A percentile compares a stretch with the other conserved stretches of the same genome.
Evolutionary conservation across 2,888 invertebrate genomes (phyloP).

Genomic region (Andrena flavipes): DNA sequence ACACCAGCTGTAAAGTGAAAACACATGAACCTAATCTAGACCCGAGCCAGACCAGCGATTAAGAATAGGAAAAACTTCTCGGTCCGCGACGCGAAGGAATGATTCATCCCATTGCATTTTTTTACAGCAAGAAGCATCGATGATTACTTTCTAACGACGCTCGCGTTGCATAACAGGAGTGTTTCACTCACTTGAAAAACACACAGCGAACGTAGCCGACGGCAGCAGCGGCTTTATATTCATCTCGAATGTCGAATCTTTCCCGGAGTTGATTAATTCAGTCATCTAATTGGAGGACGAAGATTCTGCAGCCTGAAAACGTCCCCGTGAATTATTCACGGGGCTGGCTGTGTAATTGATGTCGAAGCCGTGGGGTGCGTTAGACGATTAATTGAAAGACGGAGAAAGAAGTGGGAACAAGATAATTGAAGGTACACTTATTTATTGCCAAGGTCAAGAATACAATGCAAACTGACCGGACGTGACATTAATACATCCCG

Average conservation of each 20-base stretch:
- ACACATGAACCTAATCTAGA: too few species aligned
- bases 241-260: neutral
- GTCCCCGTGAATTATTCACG: conserved; percentile 38
- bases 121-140: too few species aligned
- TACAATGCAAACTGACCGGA: too few species aligned
- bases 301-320: conserved; percentile 32
- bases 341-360: conserved; percentile 3
- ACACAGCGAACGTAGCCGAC: neutral
- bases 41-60: too few species aligned
- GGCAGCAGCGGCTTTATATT: neutral
- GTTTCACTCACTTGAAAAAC: neutral
- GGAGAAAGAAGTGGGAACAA: neutral
- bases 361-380: conserved; percentile 10
- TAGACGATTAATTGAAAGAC: conserved; percentile 14
- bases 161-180: neutral
- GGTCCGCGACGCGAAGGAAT: too few species aligned
- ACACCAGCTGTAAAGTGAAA: too few species aligned
- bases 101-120: too few species aligned
- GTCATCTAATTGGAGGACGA: conserved; percentile 43
- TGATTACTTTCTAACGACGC: too few species aligned
- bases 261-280: conserved; percentile 29
- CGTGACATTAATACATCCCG: too few species aligned
- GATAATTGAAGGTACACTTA: neutral
- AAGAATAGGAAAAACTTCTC: too few species aligned
- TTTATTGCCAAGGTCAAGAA: too few species aligned